Conservation (phyloP, 2,797 vertebrate species). For the Peromyscus nudipes region DNA sequence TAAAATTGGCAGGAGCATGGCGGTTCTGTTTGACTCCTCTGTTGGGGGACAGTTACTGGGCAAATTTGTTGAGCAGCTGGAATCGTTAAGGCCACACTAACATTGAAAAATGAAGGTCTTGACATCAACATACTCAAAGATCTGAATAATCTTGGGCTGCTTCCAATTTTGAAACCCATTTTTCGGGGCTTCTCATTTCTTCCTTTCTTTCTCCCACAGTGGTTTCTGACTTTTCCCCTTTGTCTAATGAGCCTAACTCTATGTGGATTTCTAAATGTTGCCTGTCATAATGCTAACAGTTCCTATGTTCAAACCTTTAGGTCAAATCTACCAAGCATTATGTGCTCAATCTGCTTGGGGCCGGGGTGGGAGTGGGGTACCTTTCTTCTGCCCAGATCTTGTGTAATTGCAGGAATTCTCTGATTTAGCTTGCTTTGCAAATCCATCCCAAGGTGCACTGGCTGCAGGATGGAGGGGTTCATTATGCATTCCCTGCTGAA, state of each 20-base stretch:
- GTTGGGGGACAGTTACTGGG: constrained; percentile 32
- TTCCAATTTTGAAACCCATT: constrained; percentile 74
- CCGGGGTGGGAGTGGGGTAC: neutral
- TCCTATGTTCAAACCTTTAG: constrained; percentile 64
- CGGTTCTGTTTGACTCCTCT: constrained; percentile 41
- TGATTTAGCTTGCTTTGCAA: constrained; percentile 67
- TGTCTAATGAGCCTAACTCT: constrained; percentile 47
- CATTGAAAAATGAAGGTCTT: constrained; percentile 76
- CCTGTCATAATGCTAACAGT: constrained; percentile 58
- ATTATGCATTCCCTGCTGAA: constrained; percentile 76
- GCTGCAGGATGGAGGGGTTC: constrained; percentile 64
- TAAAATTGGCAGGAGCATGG: neutral
- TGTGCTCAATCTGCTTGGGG: constrained; percentile 52
- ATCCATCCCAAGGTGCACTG: constrained; percentile 65
- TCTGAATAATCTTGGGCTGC: constrained; percentile 75
- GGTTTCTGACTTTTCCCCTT: constrained; percentile 51
- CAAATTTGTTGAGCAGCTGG: constrained; percentile 78
- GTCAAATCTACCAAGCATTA: constrained; percentile 68
- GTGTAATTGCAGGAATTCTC: constrained; percentile 70
- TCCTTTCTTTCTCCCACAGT: constrained; percentile 56
- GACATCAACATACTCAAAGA: constrained; percentile 75
- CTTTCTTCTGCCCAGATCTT: constrained; percentile 67
- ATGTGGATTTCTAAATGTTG: constrained; percentile 45
- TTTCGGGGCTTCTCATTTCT: constrained; percentile 27
- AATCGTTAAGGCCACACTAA: constrained; percentile 73